Base-by-base conservation (phyloP, 2,797 vertebrate species). In the Phataginus tetradactyla region DNA sequence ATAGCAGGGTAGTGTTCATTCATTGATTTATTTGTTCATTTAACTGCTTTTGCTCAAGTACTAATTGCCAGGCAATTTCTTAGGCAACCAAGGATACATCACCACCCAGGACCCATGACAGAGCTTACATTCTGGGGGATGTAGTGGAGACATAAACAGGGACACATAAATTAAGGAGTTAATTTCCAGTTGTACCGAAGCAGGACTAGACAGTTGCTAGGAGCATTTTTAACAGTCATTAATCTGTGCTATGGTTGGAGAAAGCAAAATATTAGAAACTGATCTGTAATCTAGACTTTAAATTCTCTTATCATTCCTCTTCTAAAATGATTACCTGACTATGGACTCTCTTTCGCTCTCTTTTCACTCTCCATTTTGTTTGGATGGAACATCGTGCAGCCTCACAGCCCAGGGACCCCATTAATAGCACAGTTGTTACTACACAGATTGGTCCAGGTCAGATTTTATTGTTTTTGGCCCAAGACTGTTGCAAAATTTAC, bases 391-490 rank as follows among this genome's bases (percentile, higher is more conserved):
- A 7, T 37, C 14, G 7, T 5, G 23, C 27, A 68, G 81, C 42
- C 86, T 90, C 55, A 17, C 17, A 51, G 81, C 75, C 14, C 86
- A 49, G 86, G 45, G 63, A 79, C 72, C 86, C 88, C 88, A 63
- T 95, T 55, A 75, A 94, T 45, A 94, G 88, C 59, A 15, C 12
- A 10, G 78, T 71, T 80, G 49, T 96, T 81, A 78, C 94, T 53
- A 53, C 49, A 77, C 71, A 84, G 69, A 86, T 91, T 90, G 89
- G 61, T 86, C 86, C 69, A 96, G 97, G 90, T 97, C 95, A 89
- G 72, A 37, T 97, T 95, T 96, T 96, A 96, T 68, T 86, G 94
- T 83, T 94, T 96, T 96, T 96, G 92, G 95, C 89, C 64, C 71
- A 86, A 86, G 86, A 3, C 79, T 84, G 85, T 88, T 61, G 51